These are phyloP conservation scores for Drosophila bipectinata DNA, from an alignment of 1,140 invertebrate genomes.

Conservation along the genomic window DNA sequence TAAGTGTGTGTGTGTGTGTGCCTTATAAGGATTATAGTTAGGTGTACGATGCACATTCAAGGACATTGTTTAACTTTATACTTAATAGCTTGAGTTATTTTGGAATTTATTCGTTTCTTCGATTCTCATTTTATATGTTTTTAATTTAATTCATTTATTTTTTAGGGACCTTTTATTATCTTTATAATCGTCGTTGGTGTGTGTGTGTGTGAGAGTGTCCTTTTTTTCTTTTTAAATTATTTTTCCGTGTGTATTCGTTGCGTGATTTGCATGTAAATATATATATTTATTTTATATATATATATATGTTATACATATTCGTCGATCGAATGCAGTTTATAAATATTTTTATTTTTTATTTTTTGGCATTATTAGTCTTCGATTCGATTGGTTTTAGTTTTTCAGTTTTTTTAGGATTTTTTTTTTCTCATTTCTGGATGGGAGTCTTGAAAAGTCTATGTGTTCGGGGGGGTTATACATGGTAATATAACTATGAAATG, in stretches of 20 bases:
- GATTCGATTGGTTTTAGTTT: constrained; percentile 8
- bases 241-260: constrained; percentile 42
- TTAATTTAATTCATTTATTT: constrained; percentile 9
- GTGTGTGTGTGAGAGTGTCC: neutral
- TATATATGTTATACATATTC: constrained; percentile 51
- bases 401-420: neutral
- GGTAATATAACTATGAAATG: constrained; percentile 6
- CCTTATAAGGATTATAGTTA: constrained; percentile 71
- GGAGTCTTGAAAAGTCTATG: neutral
- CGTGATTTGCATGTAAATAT: constrained; percentile 49
- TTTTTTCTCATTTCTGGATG: neutral
- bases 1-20: constrained; percentile 31
- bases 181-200: constrained; percentile 1
- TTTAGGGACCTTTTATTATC: constrained; percentile 19
- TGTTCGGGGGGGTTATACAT: neutral
- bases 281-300: constrained; percentile 6
- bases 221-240: constrained; percentile 12
- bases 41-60: constrained; percentile 48
- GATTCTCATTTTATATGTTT: neutral
- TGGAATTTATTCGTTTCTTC: neutral
- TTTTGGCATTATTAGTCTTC: constrained; percentile 21
- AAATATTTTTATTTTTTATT: constrained; percentile 42
- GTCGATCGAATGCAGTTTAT: constrained; percentile 35
- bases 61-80: constrained; percentile 43
- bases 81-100: constrained; percentile 31